These are phyloP conservation scores for Andrena hattorfiana DNA, from an alignment of 2,888 invertebrate genomes.

Conservation along the genomic window DNA sequence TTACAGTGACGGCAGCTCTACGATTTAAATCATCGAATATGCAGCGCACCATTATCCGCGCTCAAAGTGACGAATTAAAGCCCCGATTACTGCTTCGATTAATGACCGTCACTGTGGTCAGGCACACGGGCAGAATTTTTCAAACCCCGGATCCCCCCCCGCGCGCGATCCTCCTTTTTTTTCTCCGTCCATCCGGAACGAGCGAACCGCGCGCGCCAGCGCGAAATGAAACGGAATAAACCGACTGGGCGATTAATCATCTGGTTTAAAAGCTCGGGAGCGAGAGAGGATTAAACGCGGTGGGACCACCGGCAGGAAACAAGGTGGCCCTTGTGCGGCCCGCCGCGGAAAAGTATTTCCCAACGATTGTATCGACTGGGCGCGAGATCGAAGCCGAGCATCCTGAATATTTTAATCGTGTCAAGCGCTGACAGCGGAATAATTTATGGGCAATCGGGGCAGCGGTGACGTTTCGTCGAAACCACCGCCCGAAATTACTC, in stretches of 20 bases:
- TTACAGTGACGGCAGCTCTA: slow-evolving; percentile 15
- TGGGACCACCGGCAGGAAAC: background rate
- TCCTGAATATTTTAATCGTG: slow-evolving; percentile 33
- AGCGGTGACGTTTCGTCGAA: background rate
- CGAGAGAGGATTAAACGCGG: background rate
- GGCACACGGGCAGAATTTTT: slow-evolving; percentile 41
- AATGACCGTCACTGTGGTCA: slow-evolving; percentile 31
- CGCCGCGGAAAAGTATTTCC: slow-evolving; percentile 8
- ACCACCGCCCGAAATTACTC: background rate
- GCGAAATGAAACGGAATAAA: slow-evolving; percentile 10
- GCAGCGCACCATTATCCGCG: slow-evolving; percentile 36
- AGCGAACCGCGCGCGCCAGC: background rate
- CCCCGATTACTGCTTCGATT: slow-evolving; percentile 49
- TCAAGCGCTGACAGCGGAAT: background rate
- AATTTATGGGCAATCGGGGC: slow-evolving; percentile 7
- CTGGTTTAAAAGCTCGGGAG: slow-evolving; percentile 22
- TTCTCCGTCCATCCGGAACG: background rate
- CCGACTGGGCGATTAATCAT: slow-evolving; percentile 26
- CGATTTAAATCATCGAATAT: slow-evolving; percentile 44
- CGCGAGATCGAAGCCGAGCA: background rate
- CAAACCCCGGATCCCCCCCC: slow-evolving; percentile 8
- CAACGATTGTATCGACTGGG: background rate
- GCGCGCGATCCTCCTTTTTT: slow-evolving; percentile 9
- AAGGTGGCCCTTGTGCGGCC: background rate
- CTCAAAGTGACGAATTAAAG: slow-evolving; percentile 54